These are phyloP conservation scores for Ochropleura leucogaster DNA, from an alignment of 2,888 invertebrate species.

Conservation along the genomic window DNA sequence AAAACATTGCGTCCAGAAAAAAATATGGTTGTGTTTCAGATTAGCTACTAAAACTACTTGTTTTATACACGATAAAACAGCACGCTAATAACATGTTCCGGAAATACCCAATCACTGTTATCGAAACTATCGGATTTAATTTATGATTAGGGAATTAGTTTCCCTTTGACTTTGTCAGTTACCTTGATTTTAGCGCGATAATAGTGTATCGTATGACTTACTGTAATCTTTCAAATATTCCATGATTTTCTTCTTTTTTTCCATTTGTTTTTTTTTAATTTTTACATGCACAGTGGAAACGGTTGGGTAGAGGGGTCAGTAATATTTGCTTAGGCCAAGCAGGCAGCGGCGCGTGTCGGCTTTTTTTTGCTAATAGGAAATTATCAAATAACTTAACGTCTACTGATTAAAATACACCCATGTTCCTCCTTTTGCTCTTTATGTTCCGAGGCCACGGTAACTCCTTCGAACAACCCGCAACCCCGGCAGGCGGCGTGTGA, in stretches of 20 bases:
- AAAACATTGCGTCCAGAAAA: background rate
- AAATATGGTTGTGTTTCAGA: no score
- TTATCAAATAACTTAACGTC: no score
- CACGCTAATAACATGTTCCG: background rate
- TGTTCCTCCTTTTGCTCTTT: no score
- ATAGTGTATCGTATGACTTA: constrained; percentile 6
- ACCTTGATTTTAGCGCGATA: constrained; percentile 31
- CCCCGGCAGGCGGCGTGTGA: no score
- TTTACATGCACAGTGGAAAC: no score
- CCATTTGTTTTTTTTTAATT: no score
- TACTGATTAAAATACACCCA: no score
- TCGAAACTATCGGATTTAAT: constrained; percentile 10
- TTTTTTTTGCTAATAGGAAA: no score
- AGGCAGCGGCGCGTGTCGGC: background rate
- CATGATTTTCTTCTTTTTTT: no score
- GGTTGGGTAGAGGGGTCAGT: no score
- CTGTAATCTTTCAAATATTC: background rate
- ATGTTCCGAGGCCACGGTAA: no score
- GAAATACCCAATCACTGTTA: background rate
- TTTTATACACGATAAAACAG: background rate
- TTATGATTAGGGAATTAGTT: constrained; percentile 3
- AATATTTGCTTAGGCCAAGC: background rate
- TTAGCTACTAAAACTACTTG: background rate
- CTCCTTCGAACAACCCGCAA: no score
- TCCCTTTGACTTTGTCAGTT: constrained; percentile 20